These are phyloP conservation scores for Stichopus horrens DNA, from an alignment of 53 echinoderm and acorn worm genomes.

Conservation along the genomic window DNA sequence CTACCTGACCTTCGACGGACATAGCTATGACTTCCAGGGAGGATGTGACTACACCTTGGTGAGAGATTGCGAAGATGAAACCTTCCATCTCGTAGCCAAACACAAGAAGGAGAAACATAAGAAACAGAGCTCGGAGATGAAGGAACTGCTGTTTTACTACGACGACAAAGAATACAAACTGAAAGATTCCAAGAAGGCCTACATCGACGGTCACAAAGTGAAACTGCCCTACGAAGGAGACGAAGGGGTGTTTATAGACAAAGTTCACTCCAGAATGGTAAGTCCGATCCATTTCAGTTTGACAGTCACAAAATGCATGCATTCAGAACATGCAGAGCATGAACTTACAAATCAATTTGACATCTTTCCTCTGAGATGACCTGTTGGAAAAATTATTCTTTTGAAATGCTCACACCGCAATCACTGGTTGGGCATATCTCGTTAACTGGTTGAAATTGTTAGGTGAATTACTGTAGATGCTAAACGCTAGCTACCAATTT, in stretches of 20 bases:
- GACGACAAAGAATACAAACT: constrained; percentile 33
- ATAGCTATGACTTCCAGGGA: constrained; percentile 70
- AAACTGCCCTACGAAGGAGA: constrained; percentile 27
- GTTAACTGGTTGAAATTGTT: no score
- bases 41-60: constrained; percentile 75
- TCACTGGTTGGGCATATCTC: no score
- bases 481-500: no score
- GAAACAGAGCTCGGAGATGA: constrained; percentile 16
- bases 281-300: background rate
- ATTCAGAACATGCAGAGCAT: no score
- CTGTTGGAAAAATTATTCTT: no score
- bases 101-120: constrained; percentile 26
- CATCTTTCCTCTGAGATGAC: no score
- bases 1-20: constrained; percentile 80
- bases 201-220: constrained; percentile 25
- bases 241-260: constrained; percentile 23
- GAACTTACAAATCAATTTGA: no score
- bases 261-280: constrained; percentile 20
- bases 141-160: constrained; percentile 27
- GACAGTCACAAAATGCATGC: background rate
- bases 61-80: constrained; percentile 42
- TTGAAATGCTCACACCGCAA: no score
- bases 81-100: constrained; percentile 30
- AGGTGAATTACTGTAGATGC: no score
- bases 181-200: constrained; percentile 25